These are phyloP conservation scores for Cyclophora punctaria DNA, from an alignment of 2,888 invertebrate genomes.

Conservation along the genomic window DNA sequence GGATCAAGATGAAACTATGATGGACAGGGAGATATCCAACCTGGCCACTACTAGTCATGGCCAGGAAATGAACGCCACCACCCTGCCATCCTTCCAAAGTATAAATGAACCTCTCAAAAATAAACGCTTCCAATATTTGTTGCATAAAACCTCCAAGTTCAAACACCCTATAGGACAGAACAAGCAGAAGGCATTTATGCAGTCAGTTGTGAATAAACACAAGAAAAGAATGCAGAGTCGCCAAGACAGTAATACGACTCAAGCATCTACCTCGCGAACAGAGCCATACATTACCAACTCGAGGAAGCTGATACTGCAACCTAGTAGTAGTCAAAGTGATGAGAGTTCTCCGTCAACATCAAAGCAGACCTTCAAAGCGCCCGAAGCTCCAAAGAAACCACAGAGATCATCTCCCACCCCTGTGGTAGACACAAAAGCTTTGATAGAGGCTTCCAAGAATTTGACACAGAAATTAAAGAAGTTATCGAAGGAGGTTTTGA, in stretches of 20 bases:
- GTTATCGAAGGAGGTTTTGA: constrained; percentile 91
- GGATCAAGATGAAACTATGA: constrained; percentile 64
- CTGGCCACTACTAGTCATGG: constrained; percentile 67
- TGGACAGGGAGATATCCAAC: constrained; percentile 69
- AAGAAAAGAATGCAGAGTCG: constrained; percentile 62
- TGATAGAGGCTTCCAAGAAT: constrained; percentile 93
- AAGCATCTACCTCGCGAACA: constrained; percentile 61
- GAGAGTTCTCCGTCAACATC: constrained; percentile 57
- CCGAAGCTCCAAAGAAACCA: constrained; percentile 53
- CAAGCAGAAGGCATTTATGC: constrained; percentile 70
- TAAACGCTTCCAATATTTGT: constrained; percentile 67
- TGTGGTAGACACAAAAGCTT: constrained; percentile 80
- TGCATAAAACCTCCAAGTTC: constrained; percentile 69
- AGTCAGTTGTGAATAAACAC: constrained; percentile 69
- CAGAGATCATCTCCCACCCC: constrained; percentile 51
- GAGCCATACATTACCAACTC: constrained; percentile 56
- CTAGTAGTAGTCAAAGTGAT: constrained; percentile 44
- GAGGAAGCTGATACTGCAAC: constrained; percentile 52
- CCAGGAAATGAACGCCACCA: constrained; percentile 51
- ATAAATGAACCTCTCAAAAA: constrained; percentile 66
- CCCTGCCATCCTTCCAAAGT: constrained; percentile 62
- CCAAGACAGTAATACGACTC: constrained; percentile 45
- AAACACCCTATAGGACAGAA: constrained; percentile 68
- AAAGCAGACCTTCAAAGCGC: constrained; percentile 54
- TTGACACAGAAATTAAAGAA: constrained; percentile 93